Base-by-base conservation (phyloP, 2,797 vertebrate genomes). In the Bradypus variegatus region DNA sequence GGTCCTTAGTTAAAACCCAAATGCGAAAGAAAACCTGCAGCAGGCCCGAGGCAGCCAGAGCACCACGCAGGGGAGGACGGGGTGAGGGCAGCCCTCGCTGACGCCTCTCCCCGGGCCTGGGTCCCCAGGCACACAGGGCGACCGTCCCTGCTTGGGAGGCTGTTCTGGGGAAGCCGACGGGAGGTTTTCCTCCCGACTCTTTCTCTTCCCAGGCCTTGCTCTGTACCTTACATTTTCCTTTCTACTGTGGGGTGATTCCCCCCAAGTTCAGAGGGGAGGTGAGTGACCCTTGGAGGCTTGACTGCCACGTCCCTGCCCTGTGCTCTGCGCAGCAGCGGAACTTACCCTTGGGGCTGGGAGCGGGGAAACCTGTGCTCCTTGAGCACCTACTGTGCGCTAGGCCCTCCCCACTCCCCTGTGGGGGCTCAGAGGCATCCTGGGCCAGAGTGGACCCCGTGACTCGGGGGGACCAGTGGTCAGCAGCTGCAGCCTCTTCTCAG, bases 211-310 rank as follows among this genome's bases (percentile, higher is more conserved):
- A 99, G 99, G 99, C 98, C 21, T 97, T 99, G 93, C 36, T 99
- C 94, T 99, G 99, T 75, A 98, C 98, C 95, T 96, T 98, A 7
- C 99, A 98, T 94, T 97, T 99, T 4, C 99, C 99, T 36, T 97
- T 99, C 94, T 99, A 99, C 96, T 99, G 99, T 12, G 99, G 99
- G 15, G 95, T 97, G 73, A 99, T 99, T 33, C 99, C 99, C 36
- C 98, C 98, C 0, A 97, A 97, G 0, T 99, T 98, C 96, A 97
- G 97, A 97, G 99, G 98, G 95, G 98, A 98, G 98, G 99, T 99
- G 97, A 97, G 98, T 98, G 65, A 86, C 8, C 4, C 21, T 19
- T 10, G 2, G 60, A 23, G 50, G 31, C 14, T 7, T 1, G 31
- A 6, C 21, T 64, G 8, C 78, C 1, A 0, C 29, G 25, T 19